Conservation (phyloP, 2,113 vertebrate genomes). For the Campylorhamphus procurvoides region DNA sequence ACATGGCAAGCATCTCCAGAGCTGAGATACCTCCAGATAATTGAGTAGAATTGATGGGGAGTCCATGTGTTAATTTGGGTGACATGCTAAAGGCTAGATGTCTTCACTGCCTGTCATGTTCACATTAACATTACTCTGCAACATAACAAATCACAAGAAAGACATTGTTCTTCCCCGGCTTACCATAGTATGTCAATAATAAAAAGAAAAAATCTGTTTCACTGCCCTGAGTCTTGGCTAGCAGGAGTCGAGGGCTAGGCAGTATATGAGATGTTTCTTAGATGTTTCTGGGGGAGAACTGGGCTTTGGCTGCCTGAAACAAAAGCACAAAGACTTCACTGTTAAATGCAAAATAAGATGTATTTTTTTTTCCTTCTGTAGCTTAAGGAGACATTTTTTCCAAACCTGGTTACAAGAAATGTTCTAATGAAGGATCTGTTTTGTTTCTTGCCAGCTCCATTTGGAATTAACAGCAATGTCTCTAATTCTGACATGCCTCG, state of each 20-base stretch:
- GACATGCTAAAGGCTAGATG: not conserved
- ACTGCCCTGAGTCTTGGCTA: not conserved
- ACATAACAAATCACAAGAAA: rapidly evolving
- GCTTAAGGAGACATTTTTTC: not conserved
- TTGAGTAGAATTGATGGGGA: not conserved
- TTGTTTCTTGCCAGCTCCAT: not conserved
- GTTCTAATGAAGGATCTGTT: not conserved
- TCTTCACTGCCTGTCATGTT: not conserved
- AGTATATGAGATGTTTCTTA: not conserved
- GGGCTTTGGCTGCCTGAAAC: not conserved
- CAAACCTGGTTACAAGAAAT: not conserved
- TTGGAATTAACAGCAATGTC: not conserved
- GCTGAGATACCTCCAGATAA: not conserved
- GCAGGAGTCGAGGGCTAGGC: not conserved
- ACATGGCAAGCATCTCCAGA: not conserved
- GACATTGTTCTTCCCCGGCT: not conserved
- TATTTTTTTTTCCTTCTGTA: not conserved
- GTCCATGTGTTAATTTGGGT: not conserved
- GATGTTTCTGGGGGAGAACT: not conserved
- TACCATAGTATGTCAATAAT: not conserved
- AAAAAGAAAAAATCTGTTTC: not conserved
- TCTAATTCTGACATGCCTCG: not conserved
- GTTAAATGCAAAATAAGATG: not conserved
- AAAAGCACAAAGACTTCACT: not conserved
- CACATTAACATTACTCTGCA: not conserved